Conservation (phyloP, 2,888 invertebrate genomes). For the Lycocerus yunnanus region DNA sequence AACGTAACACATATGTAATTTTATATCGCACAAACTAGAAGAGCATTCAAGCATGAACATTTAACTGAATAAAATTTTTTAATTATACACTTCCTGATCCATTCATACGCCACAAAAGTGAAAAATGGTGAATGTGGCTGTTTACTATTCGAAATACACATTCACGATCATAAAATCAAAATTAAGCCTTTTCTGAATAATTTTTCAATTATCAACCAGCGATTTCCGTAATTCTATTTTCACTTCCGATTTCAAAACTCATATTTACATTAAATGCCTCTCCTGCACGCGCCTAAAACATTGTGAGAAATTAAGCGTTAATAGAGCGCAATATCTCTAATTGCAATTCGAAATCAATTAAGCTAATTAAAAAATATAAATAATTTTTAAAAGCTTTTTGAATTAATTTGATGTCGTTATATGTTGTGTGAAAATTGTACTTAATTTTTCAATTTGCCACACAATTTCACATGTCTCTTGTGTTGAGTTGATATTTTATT, state of each 20-base stretch:
- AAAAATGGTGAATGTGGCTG: neutral
- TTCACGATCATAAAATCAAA: neutral
- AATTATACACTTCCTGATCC: neutral
- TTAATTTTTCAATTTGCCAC: neutral
- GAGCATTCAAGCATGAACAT: neutral
- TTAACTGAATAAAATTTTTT: neutral
- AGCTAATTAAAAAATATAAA: neutral
- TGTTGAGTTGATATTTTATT: neutral
- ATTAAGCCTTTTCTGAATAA: neutral
- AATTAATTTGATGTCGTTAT: neutral
- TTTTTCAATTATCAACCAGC: neutral
- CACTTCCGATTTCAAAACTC: neutral
- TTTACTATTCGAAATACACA: neutral
- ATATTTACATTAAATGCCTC: neutral
- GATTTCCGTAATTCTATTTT: neutral
- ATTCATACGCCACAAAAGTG: neutral
- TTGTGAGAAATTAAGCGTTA: neutral
- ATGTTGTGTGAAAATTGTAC: neutral
- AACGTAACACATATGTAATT: neutral
- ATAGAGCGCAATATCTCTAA: neutral
- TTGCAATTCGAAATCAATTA: neutral
- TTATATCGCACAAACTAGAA: neutral
- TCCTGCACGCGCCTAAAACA: neutral
- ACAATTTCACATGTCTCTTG: neutral
- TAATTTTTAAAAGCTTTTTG: neutral